Percentiles rank a stretch among this genome's conserved stretches.
These are phyloP conservation scores for Mormyrus iriodes DNA, from an alignment of 2,113 vertebrate genomes.

Conservation along the genomic window DNA sequence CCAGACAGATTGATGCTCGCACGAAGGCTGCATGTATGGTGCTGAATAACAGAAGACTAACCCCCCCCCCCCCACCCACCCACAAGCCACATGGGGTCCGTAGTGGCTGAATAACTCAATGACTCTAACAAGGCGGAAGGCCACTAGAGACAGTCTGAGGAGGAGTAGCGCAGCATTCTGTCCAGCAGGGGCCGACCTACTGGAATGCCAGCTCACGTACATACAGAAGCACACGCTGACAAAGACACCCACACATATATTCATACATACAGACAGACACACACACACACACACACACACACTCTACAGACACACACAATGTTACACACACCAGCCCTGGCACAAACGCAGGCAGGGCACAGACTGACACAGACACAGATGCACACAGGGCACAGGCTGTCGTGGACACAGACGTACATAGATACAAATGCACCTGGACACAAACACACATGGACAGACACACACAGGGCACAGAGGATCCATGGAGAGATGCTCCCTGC, in stretches of 20 bases:
- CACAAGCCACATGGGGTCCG: not conserved
- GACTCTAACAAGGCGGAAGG: not conserved
- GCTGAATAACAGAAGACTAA: not conserved
- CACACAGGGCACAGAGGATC: not conserved
- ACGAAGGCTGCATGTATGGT: not conserved
- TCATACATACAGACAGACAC: not conserved
- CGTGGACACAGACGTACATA: not conserved
- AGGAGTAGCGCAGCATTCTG: not conserved
- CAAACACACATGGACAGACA: not conserved
- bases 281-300: not conserved
- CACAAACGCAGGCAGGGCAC: not conserved
- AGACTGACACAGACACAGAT: not conserved
- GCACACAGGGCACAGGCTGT: not conserved
- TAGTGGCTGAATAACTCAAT: not conserved
- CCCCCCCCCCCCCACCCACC: not conserved
- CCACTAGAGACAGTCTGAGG: not conserved
- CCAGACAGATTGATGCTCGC: not conserved
- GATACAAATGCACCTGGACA: not conserved
- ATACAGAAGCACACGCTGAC: not conserved
- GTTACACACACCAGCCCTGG: not conserved
- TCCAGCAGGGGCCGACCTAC: not conserved
- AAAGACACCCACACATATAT: not conserved
- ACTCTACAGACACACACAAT: not conserved
- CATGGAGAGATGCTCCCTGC: not conserved
- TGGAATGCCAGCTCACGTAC: not conserved